These are phyloP conservation scores for Pluvialis apricaria DNA, from an alignment of 2,113 vertebrate species.

Conservation along the genomic window DNA sequence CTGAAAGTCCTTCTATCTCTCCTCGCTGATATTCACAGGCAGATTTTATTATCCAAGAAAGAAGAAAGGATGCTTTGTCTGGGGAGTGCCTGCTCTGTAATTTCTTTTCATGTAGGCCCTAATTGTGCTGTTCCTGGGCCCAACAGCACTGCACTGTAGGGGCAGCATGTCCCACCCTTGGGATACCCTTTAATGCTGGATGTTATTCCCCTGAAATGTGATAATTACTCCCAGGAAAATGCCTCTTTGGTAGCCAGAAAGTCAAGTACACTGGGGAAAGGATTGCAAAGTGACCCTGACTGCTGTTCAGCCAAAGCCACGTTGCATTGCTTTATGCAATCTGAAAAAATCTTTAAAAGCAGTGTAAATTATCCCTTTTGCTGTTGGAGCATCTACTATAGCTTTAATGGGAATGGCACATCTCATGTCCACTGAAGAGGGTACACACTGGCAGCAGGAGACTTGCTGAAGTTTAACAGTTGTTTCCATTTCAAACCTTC, in stretches of 20 bases:
- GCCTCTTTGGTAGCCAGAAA: neutral
- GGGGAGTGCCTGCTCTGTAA: neutral
- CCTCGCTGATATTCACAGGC: neutral
- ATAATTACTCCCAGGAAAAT: neutral
- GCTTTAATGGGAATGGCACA: neutral
- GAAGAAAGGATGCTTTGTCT: neutral
- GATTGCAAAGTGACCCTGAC: too few relatives aligned
- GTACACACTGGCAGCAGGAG: neutral
- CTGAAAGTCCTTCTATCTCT: neutral
- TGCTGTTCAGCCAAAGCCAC: neutral
- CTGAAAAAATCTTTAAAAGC: neutral
- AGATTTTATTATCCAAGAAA: neutral
- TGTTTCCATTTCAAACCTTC: neutral
- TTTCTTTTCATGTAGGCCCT: neutral
- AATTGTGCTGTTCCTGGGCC: neutral
- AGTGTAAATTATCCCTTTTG: neutral
- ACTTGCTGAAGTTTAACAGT: neutral
- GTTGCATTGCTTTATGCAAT: rapidly evolving
- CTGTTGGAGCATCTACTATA: neutral
- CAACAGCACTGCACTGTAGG: neutral
- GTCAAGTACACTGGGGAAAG: neutral
- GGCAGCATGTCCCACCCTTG: rapidly evolving
- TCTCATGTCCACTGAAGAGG: neutral
- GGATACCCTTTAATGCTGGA: neutral
- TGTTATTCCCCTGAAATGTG: neutral